phyloP scores from a whole-genome alignment of 2,113 vertebrate species.

The Cyprinus carpio region DNA sequence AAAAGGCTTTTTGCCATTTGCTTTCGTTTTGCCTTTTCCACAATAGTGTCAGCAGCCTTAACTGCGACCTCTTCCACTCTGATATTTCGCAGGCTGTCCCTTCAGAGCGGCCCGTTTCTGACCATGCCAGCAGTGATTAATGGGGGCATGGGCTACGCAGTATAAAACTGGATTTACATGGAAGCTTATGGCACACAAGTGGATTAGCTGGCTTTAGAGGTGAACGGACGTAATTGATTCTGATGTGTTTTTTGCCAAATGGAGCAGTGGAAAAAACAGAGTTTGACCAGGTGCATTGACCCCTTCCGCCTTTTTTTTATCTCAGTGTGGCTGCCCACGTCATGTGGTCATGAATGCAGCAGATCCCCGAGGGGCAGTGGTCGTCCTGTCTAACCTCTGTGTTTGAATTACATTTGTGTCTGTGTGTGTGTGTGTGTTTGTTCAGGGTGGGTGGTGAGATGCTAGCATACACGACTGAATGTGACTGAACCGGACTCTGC shows the following conservation, averaged over 20 bases:
- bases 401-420: slow-evolving; percentile 57
- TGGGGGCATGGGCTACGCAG: slow-evolving; percentile 59
- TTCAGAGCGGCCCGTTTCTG: slow-evolving; percentile 60
- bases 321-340: slow-evolving; percentile 15
- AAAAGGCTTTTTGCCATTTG: neutral
- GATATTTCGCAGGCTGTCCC: slow-evolving; percentile 36
- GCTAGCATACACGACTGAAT: slow-evolving; percentile 57
- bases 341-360: slow-evolving; percentile 55
- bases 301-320: slow-evolving; percentile 1
- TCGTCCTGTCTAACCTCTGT: slow-evolving; percentile 56
- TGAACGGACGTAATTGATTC: slow-evolving; percentile 52
- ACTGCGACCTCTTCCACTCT: slow-evolving; percentile 24
- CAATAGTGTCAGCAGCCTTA: slow-evolving; percentile 20
- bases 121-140: slow-evolving; percentile 68
- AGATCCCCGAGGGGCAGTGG: slow-evolving; percentile 40
- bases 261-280: slow-evolving; percentile 30
- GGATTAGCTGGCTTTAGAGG: slow-evolving; percentile 67
- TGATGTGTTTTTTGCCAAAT: slow-evolving; percentile 48
- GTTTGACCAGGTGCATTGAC: slow-evolving; percentile 63
- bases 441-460: slow-evolving; percentile 46
- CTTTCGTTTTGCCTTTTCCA: neutral
- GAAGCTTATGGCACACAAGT: slow-evolving; percentile 71
- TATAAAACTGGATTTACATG: slow-evolving; percentile 71
- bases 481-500: slow-evolving; percentile 64
- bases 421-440: slow-evolving; percentile 55